Base-by-base conservation (phyloP, 2,888 invertebrate genomes). In the Apomyelois bistriatella region DNA sequence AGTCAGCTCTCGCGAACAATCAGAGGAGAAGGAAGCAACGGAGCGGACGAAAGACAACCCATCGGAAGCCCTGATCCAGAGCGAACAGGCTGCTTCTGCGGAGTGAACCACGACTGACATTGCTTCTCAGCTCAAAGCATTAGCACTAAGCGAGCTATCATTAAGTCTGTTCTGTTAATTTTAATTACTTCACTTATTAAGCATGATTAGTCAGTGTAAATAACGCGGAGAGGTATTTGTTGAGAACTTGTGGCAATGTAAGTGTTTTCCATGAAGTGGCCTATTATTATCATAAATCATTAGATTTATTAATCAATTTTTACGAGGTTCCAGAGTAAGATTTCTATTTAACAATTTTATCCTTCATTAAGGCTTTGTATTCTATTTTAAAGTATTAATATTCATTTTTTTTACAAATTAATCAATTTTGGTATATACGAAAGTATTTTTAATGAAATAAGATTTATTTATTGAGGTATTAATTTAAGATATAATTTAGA, bases 61-160 rank as follows among this genome's bases (percentile, higher is more conserved):
- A 5, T 89, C 90, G 0, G 85, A 85, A 60, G 76, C 82, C 59
- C 76, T 91, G 54, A 88, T 91, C 60, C 71, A 82, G 62, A 91
- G 79, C 62, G 91, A 91, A 70, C 74, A 86, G 67, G 70, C 74
- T 1, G 82, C 80, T 13, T 74, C 85, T 32, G 72, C 77, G 54
- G 85, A 89, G 66, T 89, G 84, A 82, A 66, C 73, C 68, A 74
- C 43, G 56, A 48, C 56, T 52, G 40, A 46, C 49, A 38, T 17
- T 74, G 79, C 83, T 81, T 84, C 70, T 76, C 83, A 85, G 88
- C 88, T 89, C 89, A 87, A 87, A 83, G 73, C 81, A 76, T 72
- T 71, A 87, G 86, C 79, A 83, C 79, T 89, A 88, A 85, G 89
- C 80, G 62, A 81, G 79, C 79, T 83, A 72, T 73, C 79, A 82